Percentiles rank a stretch among this genome's conserved stretches.
phyloP scores from a whole-genome alignment of 2,888 invertebrate species.

The Hirtodrosophila trivittata region DNA sequence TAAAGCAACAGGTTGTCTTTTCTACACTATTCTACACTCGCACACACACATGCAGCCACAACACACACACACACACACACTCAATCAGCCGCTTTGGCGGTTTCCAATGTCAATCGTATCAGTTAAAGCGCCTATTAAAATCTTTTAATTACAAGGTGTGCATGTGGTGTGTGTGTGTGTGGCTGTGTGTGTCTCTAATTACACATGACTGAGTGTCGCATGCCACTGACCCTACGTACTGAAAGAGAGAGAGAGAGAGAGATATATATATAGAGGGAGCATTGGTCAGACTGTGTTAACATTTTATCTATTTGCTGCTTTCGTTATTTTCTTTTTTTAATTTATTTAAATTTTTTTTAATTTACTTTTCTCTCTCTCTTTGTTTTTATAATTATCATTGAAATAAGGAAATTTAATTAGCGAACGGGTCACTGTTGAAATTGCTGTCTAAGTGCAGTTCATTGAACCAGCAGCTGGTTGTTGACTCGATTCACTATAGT shows the following conservation, averaged over 20 bases:
- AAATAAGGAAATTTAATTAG: constrained; percentile 65
- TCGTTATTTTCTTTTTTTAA: constrained; percentile 7
- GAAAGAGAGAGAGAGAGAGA: no score
- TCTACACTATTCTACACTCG: no score
- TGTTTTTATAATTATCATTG: constrained; percentile 30
- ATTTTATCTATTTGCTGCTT: constrained; percentile 2
- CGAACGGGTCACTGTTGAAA: constrained; percentile 39
- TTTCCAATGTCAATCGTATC: no score
- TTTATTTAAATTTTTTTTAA: constrained; percentile 10
- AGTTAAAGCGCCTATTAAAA: no score
- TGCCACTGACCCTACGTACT: no score
- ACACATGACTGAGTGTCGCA: no score
- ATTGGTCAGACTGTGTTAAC: constrained; percentile 8
- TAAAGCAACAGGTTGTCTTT: constrained; percentile 29
- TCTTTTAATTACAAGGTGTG: constrained; percentile 2
- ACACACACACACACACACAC: no score
- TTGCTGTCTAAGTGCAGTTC: constrained; percentile 49
- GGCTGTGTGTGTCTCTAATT: background rate
- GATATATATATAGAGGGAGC: no score
- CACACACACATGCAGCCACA: no score
- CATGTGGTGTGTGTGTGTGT: background rate
- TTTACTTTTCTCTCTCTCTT: background rate
- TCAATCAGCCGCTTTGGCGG: no score
- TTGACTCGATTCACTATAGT: constrained; percentile 25
- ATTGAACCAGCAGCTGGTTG: constrained; percentile 53